phyloP scores from a whole-genome alignment of 2,888 invertebrate genomes.

The Drosophila nigritarsus region DNA sequence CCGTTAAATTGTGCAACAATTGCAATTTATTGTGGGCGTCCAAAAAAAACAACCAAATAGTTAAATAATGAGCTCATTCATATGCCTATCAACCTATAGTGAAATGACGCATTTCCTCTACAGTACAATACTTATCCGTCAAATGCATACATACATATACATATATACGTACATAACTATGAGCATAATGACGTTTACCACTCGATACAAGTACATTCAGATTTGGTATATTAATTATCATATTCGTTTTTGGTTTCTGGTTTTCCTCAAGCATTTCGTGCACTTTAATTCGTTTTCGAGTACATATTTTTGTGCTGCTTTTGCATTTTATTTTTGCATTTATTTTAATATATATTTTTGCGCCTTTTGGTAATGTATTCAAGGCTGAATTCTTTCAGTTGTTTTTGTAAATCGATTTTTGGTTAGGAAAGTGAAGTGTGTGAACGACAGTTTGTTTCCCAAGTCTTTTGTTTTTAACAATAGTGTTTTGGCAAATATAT shows the following conservation, averaged over 20 bases:
- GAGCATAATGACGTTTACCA: constrained; percentile 31
- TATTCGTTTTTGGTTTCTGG: constrained; percentile 35
- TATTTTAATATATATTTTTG: constrained; percentile 8
- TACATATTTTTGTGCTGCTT: constrained; percentile 16
- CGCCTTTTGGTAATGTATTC: constrained; percentile 34
- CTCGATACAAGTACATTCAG: constrained; percentile 22
- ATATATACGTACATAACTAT: neutral
- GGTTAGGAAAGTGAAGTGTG: constrained; percentile 7
- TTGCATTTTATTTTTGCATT: constrained; percentile 5
- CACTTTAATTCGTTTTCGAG: constrained; percentile 58
- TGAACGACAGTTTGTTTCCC: constrained; percentile 43
- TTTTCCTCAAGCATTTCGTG: constrained; percentile 48
- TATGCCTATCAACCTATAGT: constrained; percentile 45
- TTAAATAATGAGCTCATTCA: constrained; percentile 63
- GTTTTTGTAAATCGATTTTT: constrained; percentile 14
- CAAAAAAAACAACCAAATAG: constrained; percentile 15
- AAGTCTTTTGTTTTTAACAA: constrained; percentile 45
- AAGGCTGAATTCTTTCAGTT: constrained; percentile 60
- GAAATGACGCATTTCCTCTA: constrained; percentile 53
- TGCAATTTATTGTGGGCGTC: constrained; percentile 60
- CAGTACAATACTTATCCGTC: constrained; percentile 14
- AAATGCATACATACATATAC: neutral
- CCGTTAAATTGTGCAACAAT: constrained; percentile 63
- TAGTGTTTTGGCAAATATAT: neutral
- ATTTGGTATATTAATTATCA: constrained; percentile 36